Evolutionary conservation across 2,113 vertebrate species (phyloP), one percentile per base, ranked within the genome.

Genomic region (Daubentonia madagascariensis): DNA sequence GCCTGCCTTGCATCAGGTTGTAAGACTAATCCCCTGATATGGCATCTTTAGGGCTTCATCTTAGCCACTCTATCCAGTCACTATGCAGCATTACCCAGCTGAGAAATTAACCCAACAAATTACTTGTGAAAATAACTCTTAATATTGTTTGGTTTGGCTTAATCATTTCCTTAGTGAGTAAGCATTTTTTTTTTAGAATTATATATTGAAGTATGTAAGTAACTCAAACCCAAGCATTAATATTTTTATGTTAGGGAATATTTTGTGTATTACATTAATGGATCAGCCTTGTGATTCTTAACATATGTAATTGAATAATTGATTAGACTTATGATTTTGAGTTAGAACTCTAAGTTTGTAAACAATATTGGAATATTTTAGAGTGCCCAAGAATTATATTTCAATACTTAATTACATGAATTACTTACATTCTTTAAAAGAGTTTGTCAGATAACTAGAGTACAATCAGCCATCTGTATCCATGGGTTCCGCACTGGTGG

Each of bases 291-390:
- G 59, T 43, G 52, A 84, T 67, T 89, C 30, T 85, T 97, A 84
- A 88, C 52, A n/a, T 57, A 65, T 37, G 20, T 93, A 93, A 63
- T 40, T 80, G 63, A 91, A 35, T 85, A 50, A 72, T 94, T 84
- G 54, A 89, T 91, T 83, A 91, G 79, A 85, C 28, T 83, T 83
- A 23, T 11, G 63, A 85, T 87, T 95, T 90, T 68, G 81, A 87
- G 10, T 94, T 90, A 93, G 59, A 75, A 40, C 5, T 86, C 48
- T 87, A 93, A 75, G 70, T 94, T 90, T 91, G 2, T 93, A 81
- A 88, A 85, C 11, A 81, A 40, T 72, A 76, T 57, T 91, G 43
- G 32, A 91, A 89, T 85, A 70, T 89, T 85, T 89, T 96, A 85
- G 57, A 95, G 50, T 80, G 11, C 14, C 59, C 43, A 92, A 52